Percentiles rank a stretch among this genome's conserved stretches.
These are phyloP conservation scores for Cyphomyrus discorhynchus DNA, from an alignment of 2,113 vertebrate species.

Conservation along the genomic window DNA sequence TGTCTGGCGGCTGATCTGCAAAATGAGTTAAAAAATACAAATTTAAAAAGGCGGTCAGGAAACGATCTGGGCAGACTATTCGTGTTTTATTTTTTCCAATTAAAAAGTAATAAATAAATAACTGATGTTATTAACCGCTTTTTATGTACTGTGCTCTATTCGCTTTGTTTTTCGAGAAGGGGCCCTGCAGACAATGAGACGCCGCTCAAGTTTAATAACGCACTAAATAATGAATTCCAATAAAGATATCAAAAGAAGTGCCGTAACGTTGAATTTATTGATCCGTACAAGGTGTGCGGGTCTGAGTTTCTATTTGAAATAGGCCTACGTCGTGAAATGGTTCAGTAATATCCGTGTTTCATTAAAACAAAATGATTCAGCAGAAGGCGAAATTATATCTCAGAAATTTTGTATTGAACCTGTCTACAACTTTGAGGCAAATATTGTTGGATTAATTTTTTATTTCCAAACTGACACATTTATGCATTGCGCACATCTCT, in stretches of 20 bases:
- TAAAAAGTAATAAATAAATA: not conserved
- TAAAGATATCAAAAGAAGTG: not conserved
- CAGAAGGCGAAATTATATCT: not conserved
- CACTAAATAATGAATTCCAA: constrained; percentile 10
- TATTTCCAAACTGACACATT: not conserved
- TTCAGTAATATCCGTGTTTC: constrained; percentile 9
- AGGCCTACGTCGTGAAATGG: not conserved
- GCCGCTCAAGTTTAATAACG: not conserved
- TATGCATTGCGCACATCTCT: not conserved
- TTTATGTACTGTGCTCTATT: not conserved
- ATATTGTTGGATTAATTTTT: not conserved
- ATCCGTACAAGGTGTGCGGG: not conserved
- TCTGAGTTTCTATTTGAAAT: not conserved
- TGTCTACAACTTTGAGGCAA: not conserved
- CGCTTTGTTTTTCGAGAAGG: not conserved
- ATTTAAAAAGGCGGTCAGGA: not conserved
- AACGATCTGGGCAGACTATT: not conserved
- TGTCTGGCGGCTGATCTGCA: not conserved
- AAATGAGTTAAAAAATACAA: not conserved
- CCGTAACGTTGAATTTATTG: not conserved
- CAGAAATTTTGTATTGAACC: not conserved
- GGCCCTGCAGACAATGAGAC: not conserved
- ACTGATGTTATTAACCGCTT: not conserved
- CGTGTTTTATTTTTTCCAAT: not conserved
- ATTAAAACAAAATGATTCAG: not conserved